Evolutionary conservation across 1,140 invertebrate species (phyloP).

Genomic region (Drosophila takahashii): DNA sequence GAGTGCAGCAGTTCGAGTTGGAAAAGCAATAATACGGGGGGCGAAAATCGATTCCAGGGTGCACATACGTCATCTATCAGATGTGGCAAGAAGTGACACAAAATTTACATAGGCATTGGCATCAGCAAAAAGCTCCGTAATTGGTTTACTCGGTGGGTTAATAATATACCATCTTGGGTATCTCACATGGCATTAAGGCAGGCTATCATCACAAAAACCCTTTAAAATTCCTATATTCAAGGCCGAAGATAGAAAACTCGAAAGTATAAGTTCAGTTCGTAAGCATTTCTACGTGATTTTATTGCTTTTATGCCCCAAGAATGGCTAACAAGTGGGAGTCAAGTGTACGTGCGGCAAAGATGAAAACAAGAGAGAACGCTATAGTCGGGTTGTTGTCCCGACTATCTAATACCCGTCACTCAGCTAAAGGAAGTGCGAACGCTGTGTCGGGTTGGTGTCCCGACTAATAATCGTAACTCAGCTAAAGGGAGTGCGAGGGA

Average conservation of each 20-base stretch:
- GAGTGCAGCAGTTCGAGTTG: constrained; percentile 1
- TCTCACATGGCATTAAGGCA: not conserved
- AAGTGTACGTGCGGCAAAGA: constrained; percentile 37
- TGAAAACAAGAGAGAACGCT: no score
- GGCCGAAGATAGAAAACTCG: constrained; percentile 4
- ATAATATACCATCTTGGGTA: not conserved
- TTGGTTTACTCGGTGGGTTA: not conserved
- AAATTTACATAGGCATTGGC: constrained; percentile 6
- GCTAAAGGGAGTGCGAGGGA: no score
- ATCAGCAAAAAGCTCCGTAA: not conserved
- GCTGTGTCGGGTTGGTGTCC: no score
- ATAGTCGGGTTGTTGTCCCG: no score
- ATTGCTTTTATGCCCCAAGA: constrained; percentile 3
- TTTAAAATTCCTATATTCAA: not conserved
- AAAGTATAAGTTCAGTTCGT: constrained; percentile 9
- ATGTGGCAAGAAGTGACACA: not conserved
- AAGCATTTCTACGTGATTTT: constrained; percentile 47
- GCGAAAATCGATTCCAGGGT: constrained; percentile 25
- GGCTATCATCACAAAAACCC: not conserved
- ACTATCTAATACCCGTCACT: no score
- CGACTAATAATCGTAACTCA: no score
- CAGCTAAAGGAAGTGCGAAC: no score
- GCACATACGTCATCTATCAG: not conserved
- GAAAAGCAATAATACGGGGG: constrained; percentile 20
- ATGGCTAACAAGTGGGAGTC: constrained; percentile 8